Evolutionary conservation across 2,113 vertebrate species (phyloP).

Genomic region (Narcine bancroftii): DNA sequence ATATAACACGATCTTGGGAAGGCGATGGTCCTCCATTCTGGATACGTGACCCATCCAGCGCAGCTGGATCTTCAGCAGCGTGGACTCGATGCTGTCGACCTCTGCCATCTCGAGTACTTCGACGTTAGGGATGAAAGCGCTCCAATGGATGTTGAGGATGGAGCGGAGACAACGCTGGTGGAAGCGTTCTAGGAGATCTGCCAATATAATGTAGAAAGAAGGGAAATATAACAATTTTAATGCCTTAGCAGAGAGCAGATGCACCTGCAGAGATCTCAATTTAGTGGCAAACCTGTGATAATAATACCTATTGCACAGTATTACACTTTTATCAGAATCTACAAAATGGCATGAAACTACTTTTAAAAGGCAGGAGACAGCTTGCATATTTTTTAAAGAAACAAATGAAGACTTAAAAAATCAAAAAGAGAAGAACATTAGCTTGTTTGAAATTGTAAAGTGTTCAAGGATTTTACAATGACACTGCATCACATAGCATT

Average conservation of each 20-base stretch:
- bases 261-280: not conserved
- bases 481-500: conserved; percentile 61
- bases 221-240: not conserved
- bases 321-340: not conserved
- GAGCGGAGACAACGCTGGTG: too few relatives aligned
- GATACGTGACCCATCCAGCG: too few relatives aligned
- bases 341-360: not conserved
- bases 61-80: too few relatives aligned
- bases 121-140: too few relatives aligned
- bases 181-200: too few relatives aligned
- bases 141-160: too few relatives aligned
- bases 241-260: not conserved
- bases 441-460: not conserved
- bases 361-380: not conserved
- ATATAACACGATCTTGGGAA: too few relatives aligned
- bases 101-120: too few relatives aligned
- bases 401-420: not conserved
- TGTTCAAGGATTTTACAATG: conserved; percentile 39
- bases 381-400: not conserved
- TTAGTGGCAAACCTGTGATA: not conserved
- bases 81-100: too few relatives aligned
- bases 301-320: not conserved
- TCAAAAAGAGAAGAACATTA: conserved; percentile 6
- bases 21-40: too few relatives aligned
- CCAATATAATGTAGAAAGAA: not conserved